Percentiles rank a stretch among this genome's conserved stretches.
phyloP scores from a whole-genome alignment of 1,140 invertebrate genomes.

The Pogonomyrmex barbatus region DNA sequence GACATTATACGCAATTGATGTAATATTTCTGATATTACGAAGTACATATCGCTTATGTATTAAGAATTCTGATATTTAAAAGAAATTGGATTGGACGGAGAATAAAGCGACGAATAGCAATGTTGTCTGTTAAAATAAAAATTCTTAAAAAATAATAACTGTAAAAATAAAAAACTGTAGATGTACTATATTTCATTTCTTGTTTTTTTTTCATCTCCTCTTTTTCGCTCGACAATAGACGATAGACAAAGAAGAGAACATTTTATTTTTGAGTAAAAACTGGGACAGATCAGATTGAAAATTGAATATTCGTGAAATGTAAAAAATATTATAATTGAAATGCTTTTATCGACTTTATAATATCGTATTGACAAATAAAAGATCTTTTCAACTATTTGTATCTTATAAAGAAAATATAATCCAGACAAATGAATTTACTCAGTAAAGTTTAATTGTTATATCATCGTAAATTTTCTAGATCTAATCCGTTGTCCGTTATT shows the following conservation, averaged over 20 bases:
- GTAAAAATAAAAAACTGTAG: neutral
- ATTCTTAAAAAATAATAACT: neutral
- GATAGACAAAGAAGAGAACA: neutral
- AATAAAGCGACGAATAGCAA: neutral
- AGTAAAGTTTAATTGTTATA: neutral
- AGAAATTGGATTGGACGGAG: neutral
- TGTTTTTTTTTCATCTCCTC: neutral
- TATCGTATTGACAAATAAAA: neutral
- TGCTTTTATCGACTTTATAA: neutral
- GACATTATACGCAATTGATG: slow-evolving; percentile 34
- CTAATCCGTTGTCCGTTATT: neutral
- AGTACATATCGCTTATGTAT: neutral
- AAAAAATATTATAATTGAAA: neutral
- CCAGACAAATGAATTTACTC: neutral
- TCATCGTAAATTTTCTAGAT: slow-evolving; percentile 26
- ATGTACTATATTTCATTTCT: neutral
- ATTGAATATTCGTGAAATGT: neutral
- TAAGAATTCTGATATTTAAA: slow-evolving; percentile 7
- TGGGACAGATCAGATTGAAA: neutral
- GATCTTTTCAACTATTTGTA: neutral
- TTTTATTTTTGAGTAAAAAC: neutral
- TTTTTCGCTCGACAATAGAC: neutral
- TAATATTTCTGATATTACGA: slow-evolving; percentile 21
- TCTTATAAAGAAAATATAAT: neutral
- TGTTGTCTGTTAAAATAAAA: neutral